Percentiles rank a stretch among this genome's conserved stretches.
Evolutionary conservation across 2,797 vertebrate species (phyloP).

Genomic region (Petrocephalus schoutedeni): DNA sequence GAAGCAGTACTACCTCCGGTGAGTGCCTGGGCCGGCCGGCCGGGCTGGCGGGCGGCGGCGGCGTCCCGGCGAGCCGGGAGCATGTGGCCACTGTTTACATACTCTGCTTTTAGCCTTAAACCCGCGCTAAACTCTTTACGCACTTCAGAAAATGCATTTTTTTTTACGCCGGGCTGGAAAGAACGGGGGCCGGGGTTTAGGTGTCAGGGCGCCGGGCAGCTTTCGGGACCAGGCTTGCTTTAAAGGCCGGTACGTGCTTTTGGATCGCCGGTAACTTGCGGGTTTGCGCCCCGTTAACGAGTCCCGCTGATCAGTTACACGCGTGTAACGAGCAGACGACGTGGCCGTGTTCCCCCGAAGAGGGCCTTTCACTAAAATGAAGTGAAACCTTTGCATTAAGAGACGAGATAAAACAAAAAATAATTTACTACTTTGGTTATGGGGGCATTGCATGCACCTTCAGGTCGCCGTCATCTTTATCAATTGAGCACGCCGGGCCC

Average conservation of each 20-base stretch:
- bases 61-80: constrained; percentile 46
- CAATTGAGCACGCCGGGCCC: not conserved
- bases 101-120: constrained; percentile 18
- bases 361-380: not conserved
- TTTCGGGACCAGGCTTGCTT: not conserved
- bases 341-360: not conserved
- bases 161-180: not conserved
- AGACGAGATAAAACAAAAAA: not conserved
- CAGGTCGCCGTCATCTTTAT: not conserved
- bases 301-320: not conserved
- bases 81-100: constrained; percentile 73
- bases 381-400: not conserved
- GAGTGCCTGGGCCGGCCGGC: constrained; percentile 56
- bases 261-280: not conserved
- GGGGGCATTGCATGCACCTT: not conserved
- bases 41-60: not conserved
- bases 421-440: not conserved
- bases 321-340: not conserved
- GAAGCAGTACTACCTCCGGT: constrained; percentile 99
- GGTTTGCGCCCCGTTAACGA: not conserved
- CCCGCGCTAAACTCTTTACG: not conserved
- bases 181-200: not conserved
- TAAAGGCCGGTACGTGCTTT: not conserved
- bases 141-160: not conserved
- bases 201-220: not conserved